A percentile compares a stretch with the other conserved stretches of the same genome.
phyloP scores from a whole-genome alignment of 1,140 invertebrate genomes.

The Sminthurinus signatus region DNA sequence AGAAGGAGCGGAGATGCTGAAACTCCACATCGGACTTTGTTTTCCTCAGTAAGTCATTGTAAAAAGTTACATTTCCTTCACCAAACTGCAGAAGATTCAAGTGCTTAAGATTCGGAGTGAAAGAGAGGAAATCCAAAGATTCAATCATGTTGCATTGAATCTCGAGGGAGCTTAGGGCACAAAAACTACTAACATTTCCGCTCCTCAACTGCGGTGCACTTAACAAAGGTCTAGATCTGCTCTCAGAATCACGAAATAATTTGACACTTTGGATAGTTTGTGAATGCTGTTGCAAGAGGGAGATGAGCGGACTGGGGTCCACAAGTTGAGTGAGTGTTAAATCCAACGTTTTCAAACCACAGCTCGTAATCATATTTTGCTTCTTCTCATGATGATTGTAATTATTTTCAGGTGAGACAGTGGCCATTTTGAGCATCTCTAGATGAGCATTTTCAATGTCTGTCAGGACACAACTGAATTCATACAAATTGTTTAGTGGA shows the following conservation, averaged over 20 bases:
- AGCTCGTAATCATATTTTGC: no score
- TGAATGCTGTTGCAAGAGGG: not conserved
- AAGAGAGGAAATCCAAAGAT: slow-evolving; percentile 19
- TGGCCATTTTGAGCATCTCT: slow-evolving; percentile 16
- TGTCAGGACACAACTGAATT: slow-evolving; percentile 29
- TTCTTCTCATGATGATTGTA: no score
- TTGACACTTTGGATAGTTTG: slow-evolving; percentile 21
- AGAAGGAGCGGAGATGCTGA: not conserved
- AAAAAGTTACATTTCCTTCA: not conserved
- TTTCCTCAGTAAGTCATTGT: not conserved
- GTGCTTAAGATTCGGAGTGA: slow-evolving; percentile 6
- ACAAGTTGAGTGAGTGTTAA: slow-evolving; percentile 17
- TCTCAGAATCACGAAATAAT: slow-evolving; percentile 18
- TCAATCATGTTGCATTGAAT: slow-evolving; percentile 4
- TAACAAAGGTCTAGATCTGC: no score
- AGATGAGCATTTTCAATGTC: slow-evolving; percentile 25
- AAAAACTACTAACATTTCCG: not conserved
- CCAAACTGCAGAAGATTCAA: slow-evolving; percentile 14
- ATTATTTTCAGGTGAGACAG: no score
- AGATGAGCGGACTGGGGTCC: not conserved
- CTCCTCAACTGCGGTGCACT: not conserved
- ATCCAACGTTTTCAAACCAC: no score
- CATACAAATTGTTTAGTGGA: slow-evolving; percentile 6
- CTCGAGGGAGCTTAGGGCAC: slow-evolving; percentile 17
- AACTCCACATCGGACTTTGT: not conserved